These are phyloP conservation scores for Dasypus novemcinctus DNA, from an alignment of 2,113 vertebrate species.

Conservation along the genomic window DNA sequence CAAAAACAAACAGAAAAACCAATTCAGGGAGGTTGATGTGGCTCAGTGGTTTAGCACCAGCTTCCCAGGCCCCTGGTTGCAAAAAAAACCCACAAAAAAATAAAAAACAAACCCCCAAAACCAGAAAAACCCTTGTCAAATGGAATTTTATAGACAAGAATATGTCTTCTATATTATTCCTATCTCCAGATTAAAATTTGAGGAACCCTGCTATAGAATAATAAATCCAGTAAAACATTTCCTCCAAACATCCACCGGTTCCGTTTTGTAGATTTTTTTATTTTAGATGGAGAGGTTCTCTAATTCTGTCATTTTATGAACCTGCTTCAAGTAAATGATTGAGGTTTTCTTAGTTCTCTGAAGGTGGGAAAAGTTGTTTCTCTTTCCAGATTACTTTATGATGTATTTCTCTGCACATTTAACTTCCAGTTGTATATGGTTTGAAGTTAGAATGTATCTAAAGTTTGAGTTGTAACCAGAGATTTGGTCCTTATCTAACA, in stretches of 20 bases:
- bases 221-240: background rate
- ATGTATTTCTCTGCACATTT: background rate
- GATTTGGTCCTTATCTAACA: background rate
- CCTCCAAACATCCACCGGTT: background rate
- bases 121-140: background rate
- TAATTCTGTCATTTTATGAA: background rate
- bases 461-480: slow-evolving; percentile 13
- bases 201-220: background rate
- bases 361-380: background rate
- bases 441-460: background rate
- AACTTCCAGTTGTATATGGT: background rate
- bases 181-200: background rate
- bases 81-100: no score
- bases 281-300: background rate
- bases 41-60: no score
- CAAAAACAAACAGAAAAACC: no score
- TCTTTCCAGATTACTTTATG: slow-evolving; percentile 1
- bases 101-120: no score
- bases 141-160: background rate
- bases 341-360: slow-evolving; percentile 27
- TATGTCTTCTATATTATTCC: background rate
- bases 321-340: background rate
- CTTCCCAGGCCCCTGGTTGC: no score
- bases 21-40: no score
- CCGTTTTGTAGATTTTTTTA: background rate